A percentile compares a stretch with the other conserved stretches of the same genome.
Evolutionary conservation across 2,113 vertebrate genomes (phyloP).

Genomic region (Barnardius zonarius): DNA sequence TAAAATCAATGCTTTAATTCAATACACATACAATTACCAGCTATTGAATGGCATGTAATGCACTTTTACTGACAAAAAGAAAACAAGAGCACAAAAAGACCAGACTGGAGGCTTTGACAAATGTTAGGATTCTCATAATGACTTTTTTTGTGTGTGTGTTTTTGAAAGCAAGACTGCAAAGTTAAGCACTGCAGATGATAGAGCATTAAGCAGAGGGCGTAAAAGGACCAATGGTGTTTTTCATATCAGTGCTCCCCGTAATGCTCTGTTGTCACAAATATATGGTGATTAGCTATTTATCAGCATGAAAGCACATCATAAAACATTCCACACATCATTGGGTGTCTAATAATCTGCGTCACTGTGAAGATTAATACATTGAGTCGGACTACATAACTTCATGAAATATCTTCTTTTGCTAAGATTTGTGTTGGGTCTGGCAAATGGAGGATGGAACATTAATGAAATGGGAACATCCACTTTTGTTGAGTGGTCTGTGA

Average conservation of each 20-base stretch:
- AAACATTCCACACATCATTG: conserved; percentile 32
- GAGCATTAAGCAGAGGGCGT: conserved; percentile 2
- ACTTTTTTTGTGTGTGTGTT: neutral
- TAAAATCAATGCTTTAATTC: conserved; percentile 65
- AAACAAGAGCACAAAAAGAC: neutral
- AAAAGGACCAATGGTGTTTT: conserved; percentile 12
- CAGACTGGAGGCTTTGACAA: conserved; percentile 47
- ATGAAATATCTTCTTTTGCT: conserved; percentile 16
- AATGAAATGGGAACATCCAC: neutral
- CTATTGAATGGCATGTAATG: conserved; percentile 35
- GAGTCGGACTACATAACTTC: conserved; percentile 13
- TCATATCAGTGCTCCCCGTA: conserved; percentile 10
- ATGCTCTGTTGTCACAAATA: conserved; percentile 40
- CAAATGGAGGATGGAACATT: neutral
- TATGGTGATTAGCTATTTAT: conserved; percentile 42
- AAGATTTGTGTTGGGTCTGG: conserved; percentile 22
- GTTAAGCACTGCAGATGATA: conserved; percentile 34
- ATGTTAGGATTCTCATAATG: conserved; percentile 25
- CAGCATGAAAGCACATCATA: conserved; percentile 25
- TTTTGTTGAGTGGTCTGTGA: neutral
- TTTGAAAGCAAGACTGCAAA: conserved; percentile 33
- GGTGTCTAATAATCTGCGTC: neutral
- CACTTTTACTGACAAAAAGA: conserved; percentile 18
- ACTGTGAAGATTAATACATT: conserved; percentile 38
- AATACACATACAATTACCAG: conserved; percentile 56